Evolutionary conservation across 2,113 vertebrate genomes (phyloP).

Genomic region (Rhinopomastus cyanomelas): DNA sequence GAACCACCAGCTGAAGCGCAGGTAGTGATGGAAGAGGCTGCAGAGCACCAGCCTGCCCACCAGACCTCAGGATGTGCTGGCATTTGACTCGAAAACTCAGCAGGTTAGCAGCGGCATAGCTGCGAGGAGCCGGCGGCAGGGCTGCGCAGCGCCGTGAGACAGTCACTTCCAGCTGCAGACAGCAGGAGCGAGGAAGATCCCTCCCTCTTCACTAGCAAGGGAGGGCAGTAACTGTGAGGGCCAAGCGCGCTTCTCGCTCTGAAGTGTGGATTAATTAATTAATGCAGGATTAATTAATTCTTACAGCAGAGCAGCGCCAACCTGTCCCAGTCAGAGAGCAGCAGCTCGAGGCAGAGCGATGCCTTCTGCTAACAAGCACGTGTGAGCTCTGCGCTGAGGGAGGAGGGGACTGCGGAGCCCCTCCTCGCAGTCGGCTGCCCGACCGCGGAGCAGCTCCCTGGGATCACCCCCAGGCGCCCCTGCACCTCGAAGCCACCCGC

Average conservation of each 20-base stretch:
- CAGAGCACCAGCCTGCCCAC: conserved; percentile 8
- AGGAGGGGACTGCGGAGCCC: not conserved
- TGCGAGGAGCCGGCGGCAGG: conserved; percentile 46
- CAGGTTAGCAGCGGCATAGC: conserved; percentile 56
- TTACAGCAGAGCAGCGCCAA: not conserved
- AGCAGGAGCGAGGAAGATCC: conserved; percentile 1
- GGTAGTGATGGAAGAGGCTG: conserved; percentile 23
- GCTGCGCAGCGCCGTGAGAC: not conserved
- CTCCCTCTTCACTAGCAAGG: not conserved
- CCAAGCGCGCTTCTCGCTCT: not conserved
- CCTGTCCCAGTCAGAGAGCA: not conserved
- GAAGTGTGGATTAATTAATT: conserved; percentile 43
- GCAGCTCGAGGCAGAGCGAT: not conserved
- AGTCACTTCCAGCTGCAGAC: conserved; percentile 33
- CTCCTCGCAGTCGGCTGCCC: not conserved
- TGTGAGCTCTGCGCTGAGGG: not conserved
- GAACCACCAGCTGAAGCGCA: not conserved
- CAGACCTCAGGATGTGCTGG: conserved; percentile 21
- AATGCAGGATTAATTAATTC: conserved; percentile 49
- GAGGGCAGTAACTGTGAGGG: not conserved
- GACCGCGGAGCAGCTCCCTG: not conserved
- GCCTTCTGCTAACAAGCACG: not conserved
- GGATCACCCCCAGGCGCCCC: not conserved
- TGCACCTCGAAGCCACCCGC: accelerated
- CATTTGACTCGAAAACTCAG: conserved; percentile 60